Base-by-base conservation (phyloP, 2,113 vertebrate species). In the Zapus hudsonius region DNA sequence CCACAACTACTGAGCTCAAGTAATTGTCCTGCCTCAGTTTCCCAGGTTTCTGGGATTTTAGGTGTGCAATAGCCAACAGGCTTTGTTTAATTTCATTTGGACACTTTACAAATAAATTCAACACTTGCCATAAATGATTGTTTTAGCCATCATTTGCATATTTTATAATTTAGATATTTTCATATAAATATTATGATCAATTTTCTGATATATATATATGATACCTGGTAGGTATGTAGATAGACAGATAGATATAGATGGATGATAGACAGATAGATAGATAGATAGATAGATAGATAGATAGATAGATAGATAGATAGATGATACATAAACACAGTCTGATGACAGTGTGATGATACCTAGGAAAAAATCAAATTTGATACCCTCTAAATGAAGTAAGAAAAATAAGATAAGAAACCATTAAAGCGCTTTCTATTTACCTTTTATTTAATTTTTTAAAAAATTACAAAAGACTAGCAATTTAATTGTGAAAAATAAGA, bases 401-500 rank as follows among this genome's bases (percentile, higher is more conserved):
- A 76, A 1, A 73, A 76, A 17, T 52, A 15, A 52, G 7, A 7
- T 52, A 52, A 52, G 52, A 15, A n/a, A 59, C 83, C 1, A 73
- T 79, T 27, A 13, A 47, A 38, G 29, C 87, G 13, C 7, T 55
- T 78, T 23, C 42, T 0, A 36, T 10, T 22, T 67, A 95, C 85
- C 74, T 87, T 94, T 89, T 94, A n/a, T 17, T 84, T n/a, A 67
- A 17, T 33, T 78, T 85, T 81, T 90, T 95, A 95, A 95, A 70
- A n/a, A n/a, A n/a, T n/a, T n/a, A n/a, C 40, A 66, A 89, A 96
- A 95, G 23, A 16, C 7, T 10, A 6, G 31, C 0, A 91, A 36
- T 13, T 91, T 10, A 96, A 80, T 86, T 92, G 19, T 86, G 40
- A 95, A 97, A 95, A 23, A 12, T 74, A 96, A 90, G 67, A n/a